These are phyloP conservation scores for Pagrus major DNA, from an alignment of 2,113 vertebrate species.

Conservation along the genomic window DNA sequence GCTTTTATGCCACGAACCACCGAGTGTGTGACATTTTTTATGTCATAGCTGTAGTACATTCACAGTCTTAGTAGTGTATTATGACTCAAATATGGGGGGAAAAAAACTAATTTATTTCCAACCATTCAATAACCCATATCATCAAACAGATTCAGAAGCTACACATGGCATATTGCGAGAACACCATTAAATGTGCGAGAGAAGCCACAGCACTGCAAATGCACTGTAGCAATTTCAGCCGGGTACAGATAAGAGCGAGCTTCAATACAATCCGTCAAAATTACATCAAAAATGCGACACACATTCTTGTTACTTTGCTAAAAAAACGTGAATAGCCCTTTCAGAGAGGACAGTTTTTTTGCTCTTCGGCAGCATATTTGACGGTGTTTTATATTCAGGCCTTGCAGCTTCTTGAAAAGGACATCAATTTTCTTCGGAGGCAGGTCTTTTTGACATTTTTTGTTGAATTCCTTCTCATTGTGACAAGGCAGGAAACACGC, in stretches of 20 bases:
- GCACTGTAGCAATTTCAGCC: background rate
- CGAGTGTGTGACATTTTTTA: background rate
- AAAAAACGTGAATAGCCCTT: background rate
- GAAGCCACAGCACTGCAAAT: background rate
- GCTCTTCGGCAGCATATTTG: slow-evolving; percentile 4
- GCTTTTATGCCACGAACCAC: background rate
- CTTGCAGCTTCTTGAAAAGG: slow-evolving; percentile 13
- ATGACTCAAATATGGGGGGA: background rate
- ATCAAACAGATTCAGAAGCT: background rate
- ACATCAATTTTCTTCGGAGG: slow-evolving; percentile 21
- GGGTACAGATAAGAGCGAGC: background rate
- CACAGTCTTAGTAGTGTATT: background rate
- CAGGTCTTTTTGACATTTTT: slow-evolving; percentile 22
- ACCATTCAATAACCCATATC: slow-evolving; percentile 16
- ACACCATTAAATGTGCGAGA: background rate
- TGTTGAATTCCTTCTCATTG: background rate
- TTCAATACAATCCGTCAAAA: slow-evolving; percentile 1
- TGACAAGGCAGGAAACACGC: background rate
- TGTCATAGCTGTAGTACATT: background rate
- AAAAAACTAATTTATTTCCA: too few species aligned
- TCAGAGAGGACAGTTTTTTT: background rate
- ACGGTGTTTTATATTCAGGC: slow-evolving; percentile 34
- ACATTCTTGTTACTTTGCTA: background rate
- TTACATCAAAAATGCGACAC: background rate
- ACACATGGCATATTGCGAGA: background rate